These are phyloP conservation scores for Exephanes ischioxanthus DNA, from an alignment of 2,888 invertebrate species.

Conservation along the genomic window DNA sequence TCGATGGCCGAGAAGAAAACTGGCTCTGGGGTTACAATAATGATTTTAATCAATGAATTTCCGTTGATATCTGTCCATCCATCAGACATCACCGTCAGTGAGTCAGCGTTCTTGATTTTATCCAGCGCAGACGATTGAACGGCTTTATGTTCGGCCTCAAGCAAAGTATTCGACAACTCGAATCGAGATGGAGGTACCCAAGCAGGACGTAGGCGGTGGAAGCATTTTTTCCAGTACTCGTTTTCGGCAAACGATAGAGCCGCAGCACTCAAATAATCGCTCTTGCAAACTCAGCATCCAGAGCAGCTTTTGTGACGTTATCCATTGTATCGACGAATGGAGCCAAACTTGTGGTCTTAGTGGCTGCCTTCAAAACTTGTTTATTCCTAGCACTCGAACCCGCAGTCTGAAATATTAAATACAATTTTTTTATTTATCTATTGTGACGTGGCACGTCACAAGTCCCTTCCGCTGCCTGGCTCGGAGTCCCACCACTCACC, in stretches of 20 bases:
- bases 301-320: neutral
- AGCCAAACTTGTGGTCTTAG: neutral
- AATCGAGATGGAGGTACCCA: conserved; percentile 8
- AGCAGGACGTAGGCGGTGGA: neutral
- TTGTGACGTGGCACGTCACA: too few relatives aligned
- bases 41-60: conserved; percentile 11
- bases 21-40: conserved; percentile 11
- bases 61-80: conserved; percentile 8
- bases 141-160: conserved; percentile 8
- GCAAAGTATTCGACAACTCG: neutral
- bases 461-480: too few relatives aligned
- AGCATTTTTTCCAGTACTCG: neutral
- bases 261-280: neutral
- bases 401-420: neutral
- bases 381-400: neutral
- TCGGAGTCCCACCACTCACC: too few relatives aligned
- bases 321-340: conserved; percentile 11
- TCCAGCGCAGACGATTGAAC: neutral
- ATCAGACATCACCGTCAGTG: conserved; percentile 16
- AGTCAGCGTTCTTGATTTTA: neutral
- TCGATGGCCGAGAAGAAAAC: conserved; percentile 21
- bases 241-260: neutral
- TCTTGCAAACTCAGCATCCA: neutral
- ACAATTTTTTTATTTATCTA: neutral
- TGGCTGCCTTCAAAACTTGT: neutral